Base-by-base conservation (phyloP, 2,113 vertebrate genomes). In the Indicator maculatus region DNA sequence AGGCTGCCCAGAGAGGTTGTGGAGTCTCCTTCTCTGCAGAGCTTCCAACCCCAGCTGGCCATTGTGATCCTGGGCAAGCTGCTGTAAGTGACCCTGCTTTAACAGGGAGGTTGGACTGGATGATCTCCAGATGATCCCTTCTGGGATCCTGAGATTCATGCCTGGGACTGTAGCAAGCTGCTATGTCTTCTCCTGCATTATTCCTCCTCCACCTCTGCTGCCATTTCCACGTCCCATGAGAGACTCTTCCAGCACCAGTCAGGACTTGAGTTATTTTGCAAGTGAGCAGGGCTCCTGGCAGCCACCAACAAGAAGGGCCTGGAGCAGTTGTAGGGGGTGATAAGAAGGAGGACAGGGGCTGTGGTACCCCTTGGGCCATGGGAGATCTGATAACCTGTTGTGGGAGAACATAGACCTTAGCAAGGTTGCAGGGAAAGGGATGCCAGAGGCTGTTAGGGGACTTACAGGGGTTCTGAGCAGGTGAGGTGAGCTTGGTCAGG, bases 191-290 rank as follows among this genome's bases (percentile, higher is more conserved):
- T 86, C 66, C 33, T 61, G 52, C 28, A 31, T 90, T 33, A 58
- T 13, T 59, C 60, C 26, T 27, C 44, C 31, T 69, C 63, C 63
- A 5, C n/a, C 19, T 60, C 41, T 60, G 2, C 8, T 20, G 21
- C 12, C 18, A 9, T 69, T 70, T 33, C 50, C 26, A 52, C 50
- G 26, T 26, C 47, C 28, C 44, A 50, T 45, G 11, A 19, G 17
- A 67, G 61, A 21, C 16, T 59, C 72, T 16, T 8, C 10, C 2
- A 3, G 47, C 23, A 21, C 59, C n/a, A 4, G 0, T 5, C 2
- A 24, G 58, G 73, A 12, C 21, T 50, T 2, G 9, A 36, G 15
- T 55, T 27, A 9, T 73, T 93, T 73, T n/a, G 61, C 58, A 82
- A 52, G 55, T 9, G 45, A 47, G 6, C 47, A 86, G 50, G 50